These are phyloP conservation scores for Germaria angustata DNA, from an alignment of 2,888 invertebrate species.

Conservation along the genomic window DNA sequence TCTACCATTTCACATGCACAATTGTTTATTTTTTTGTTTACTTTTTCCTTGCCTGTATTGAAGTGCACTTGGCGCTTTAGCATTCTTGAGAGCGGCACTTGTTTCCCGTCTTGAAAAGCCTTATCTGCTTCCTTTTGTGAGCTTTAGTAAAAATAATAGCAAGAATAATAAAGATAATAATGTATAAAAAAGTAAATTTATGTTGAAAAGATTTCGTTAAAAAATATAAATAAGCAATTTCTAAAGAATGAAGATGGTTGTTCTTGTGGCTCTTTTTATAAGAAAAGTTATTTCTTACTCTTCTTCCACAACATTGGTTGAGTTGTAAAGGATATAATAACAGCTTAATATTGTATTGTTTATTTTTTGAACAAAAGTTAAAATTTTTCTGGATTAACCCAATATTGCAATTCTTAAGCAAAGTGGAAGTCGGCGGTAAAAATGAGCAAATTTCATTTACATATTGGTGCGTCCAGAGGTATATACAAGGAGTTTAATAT, in stretches of 20 bases:
- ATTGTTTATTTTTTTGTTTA: conserved; percentile 7
- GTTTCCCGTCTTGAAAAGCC: conserved; percentile 38
- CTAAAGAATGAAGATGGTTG: conserved; percentile 5
- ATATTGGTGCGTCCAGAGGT: background rate
- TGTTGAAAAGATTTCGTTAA: background rate
- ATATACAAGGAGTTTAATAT: too few relatives aligned
- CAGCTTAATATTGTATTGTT: conserved; percentile 14
- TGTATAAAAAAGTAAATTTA: conserved; percentile 6
- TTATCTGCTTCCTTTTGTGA: conserved; percentile 52
- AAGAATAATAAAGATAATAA: conserved; percentile 22
- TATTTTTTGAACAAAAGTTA: background rate
- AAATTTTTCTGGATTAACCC: background rate
- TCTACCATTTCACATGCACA: background rate
- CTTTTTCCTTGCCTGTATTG: conserved; percentile 14
- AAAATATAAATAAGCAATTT: conserved; percentile 2
- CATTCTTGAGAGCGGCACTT: conserved; percentile 60
- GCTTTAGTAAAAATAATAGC: conserved; percentile 33
- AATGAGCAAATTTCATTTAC: background rate
- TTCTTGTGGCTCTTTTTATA: background rate
- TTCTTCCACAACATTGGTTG: conserved; percentile 26
- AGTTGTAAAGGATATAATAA: conserved; percentile 36
- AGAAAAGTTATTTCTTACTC: background rate
- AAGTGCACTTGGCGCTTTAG: conserved; percentile 56
- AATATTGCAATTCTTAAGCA: background rate
- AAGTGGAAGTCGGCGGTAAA: background rate